phyloP scores from a whole-genome alignment of 2,113 vertebrate species.

The Uria aalge region DNA sequence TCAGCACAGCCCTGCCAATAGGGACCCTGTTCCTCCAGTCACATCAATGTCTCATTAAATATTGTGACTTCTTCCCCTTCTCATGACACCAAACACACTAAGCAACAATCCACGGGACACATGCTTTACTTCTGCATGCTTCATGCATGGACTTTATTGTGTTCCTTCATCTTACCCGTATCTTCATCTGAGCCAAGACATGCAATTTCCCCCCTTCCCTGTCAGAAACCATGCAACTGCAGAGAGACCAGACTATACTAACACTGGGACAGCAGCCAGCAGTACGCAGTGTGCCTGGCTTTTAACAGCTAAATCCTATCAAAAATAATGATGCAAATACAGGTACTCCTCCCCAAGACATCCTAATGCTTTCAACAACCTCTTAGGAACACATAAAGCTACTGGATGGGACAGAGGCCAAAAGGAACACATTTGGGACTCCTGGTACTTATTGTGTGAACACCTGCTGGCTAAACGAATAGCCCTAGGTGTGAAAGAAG shows the following conservation, averaged over 20 bases:
- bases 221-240: neutral
- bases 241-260: neutral
- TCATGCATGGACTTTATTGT: neutral
- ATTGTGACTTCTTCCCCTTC: neutral
- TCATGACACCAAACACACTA: neutral
- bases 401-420: neutral
- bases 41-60: neutral
- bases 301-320: slow-evolving; percentile 32
- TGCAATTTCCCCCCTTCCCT: neutral
- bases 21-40: neutral
- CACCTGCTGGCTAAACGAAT: neutral
- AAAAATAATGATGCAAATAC: slow-evolving; percentile 27
- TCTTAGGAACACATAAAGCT: neutral
- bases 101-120: neutral
- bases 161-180: neutral
- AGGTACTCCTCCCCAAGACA: neutral
- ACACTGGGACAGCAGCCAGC: slow-evolving; percentile 6
- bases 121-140: neutral
- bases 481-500: neutral
- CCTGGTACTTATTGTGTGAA: neutral
- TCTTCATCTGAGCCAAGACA: neutral
- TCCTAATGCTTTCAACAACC: slow-evolving; percentile 15
- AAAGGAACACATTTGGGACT: neutral
- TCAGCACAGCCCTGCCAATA: neutral
- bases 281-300: neutral